Evolutionary conservation across 1,140 invertebrate species (phyloP).

Genomic region (Aphaenogaster ashmeadi): DNA sequence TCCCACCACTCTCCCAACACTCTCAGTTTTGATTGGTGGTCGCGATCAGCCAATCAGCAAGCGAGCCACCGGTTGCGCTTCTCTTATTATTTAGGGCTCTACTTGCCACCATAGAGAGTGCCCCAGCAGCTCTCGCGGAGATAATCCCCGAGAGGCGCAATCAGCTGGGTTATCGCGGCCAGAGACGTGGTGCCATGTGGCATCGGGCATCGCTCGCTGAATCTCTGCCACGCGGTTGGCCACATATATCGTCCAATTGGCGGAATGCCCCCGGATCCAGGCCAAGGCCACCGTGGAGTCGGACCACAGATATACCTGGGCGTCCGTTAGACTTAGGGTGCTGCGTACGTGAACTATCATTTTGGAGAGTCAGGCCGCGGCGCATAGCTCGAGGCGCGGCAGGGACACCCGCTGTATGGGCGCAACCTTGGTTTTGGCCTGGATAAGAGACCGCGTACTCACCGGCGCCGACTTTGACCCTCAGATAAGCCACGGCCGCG

Average conservation of each 20-base stretch:
- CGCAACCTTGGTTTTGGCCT: not conserved
- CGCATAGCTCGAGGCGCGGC: not conserved
- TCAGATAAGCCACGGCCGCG: not conserved
- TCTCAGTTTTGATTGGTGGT: too few species aligned
- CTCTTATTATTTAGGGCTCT: too few species aligned
- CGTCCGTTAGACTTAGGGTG: too few species aligned
- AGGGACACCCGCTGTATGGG: not conserved
- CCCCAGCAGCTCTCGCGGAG: not conserved
- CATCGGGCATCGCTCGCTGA: not conserved
- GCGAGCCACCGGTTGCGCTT: too few species aligned
- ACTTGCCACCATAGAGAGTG: not conserved
- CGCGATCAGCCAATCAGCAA: too few species aligned
- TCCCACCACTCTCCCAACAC: too few species aligned
- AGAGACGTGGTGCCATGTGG: not conserved
- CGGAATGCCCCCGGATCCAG: not conserved
- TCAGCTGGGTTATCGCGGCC: not conserved
- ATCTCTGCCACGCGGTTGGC: not conserved
- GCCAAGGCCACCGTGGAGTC: not conserved
- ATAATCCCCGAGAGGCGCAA: not conserved
- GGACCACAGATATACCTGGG: not conserved
- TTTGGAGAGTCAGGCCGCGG: not conserved
- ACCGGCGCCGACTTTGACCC: too few species aligned
- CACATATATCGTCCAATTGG: not conserved
- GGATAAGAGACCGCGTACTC: not conserved
- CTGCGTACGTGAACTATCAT: not conserved